Percentiles rank a stretch among this genome's conserved stretches.
Evolutionary conservation across 2,113 vertebrate species (phyloP).

Genomic region (Coracopsis vasa): DNA sequence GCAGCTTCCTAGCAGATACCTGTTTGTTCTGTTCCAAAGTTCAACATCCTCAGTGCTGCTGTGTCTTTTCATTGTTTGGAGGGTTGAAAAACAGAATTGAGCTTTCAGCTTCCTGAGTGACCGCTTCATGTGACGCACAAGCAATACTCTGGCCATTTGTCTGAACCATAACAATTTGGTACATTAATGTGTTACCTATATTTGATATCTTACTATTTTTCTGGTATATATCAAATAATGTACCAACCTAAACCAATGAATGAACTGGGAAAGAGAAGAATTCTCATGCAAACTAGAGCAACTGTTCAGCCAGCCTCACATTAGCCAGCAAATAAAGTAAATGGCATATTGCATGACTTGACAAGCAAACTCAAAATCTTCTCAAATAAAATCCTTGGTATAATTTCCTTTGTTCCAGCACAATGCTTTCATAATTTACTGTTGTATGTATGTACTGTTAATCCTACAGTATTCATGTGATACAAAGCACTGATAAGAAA

Average conservation of each 20-base stretch:
- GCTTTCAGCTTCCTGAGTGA: not conserved
- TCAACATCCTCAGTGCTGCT: not conserved
- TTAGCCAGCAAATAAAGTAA: not conserved
- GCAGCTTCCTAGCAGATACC: not conserved
- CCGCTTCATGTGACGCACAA: rapidly evolving
- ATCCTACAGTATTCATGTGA: not conserved
- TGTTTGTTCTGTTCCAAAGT: not conserved
- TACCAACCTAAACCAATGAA: not conserved
- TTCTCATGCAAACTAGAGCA: not conserved
- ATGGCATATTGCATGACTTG: not conserved
- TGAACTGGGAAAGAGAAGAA: not conserved
- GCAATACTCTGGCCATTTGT: rapidly evolving
- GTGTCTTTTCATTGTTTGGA: not conserved
- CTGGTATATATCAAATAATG: not conserved
- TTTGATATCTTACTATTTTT: not conserved
- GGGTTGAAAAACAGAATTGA: not conserved
- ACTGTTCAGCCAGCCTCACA: not conserved
- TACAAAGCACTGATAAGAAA: not conserved
- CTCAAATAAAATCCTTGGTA: not conserved
- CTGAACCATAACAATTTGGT: not conserved
- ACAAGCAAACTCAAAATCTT: not conserved
- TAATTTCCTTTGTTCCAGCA: not conserved
- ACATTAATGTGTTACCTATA: not conserved
- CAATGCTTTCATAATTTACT: not conserved
- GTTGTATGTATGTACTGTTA: not conserved